Evolutionary conservation across 64 coral and sea anemone genomes (phyloP).

Genomic region (Cladopsammia gracilis): DNA sequence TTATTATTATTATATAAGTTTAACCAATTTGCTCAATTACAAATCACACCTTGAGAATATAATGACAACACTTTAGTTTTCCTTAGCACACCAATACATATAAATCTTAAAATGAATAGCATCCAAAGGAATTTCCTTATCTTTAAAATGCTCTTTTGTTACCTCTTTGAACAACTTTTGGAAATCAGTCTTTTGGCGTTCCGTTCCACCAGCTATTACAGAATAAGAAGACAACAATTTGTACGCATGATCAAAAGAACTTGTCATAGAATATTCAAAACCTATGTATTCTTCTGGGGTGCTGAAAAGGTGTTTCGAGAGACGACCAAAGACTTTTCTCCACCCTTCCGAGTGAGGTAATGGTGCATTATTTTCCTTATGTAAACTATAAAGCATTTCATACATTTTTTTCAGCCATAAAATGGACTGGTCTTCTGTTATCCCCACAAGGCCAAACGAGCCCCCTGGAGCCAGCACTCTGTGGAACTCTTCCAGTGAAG

Average conservation of each 20-base stretch:
- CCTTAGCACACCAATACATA: slow-evolving; percentile 15
- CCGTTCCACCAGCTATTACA: neutral
- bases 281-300: slow-evolving; percentile 2
- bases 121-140: no score
- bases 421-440: neutral
- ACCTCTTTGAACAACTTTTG: no score
- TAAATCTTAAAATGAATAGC: neutral
- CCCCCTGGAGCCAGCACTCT: slow-evolving; percentile 75
- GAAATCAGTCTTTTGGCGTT: no score
- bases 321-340: neutral
- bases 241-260: slow-evolving; percentile 8
- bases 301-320: neutral
- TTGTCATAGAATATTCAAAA: neutral
- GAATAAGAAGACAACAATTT: slow-evolving; percentile 8
- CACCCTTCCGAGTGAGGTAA: neutral
- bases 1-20: no score
- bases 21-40: no score
- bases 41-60: no score
- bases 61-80: no score
- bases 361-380: neutral
- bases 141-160: no score
- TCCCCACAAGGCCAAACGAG: slow-evolving; percentile 76
- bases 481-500: no score
- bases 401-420: neutral
- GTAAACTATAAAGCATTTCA: neutral